Percentiles rank a stretch among this genome's conserved stretches.
phyloP scores from a whole-genome alignment of 2,888 invertebrate genomes.

The Apotomis capreana region DNA sequence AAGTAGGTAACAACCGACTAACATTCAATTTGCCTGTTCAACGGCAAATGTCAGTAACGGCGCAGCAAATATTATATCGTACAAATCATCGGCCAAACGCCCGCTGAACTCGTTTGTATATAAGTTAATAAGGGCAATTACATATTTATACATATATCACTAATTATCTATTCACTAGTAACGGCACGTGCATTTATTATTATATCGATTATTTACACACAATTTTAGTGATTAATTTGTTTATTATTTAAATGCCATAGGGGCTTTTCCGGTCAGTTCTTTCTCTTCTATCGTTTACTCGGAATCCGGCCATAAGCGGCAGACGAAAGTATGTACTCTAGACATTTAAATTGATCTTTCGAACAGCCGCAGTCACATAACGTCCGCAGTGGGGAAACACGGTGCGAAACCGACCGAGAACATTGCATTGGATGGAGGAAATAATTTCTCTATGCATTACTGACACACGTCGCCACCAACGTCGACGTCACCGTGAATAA shows the following conservation, averaged over 20 bases:
- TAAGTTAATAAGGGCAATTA: constrained; percentile 18
- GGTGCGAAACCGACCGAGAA: constrained; percentile 25
- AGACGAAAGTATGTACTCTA: constrained; percentile 5
- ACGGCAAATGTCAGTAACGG: constrained; percentile 37
- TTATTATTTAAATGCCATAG: constrained; percentile 1
- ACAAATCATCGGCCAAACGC: constrained; percentile 15
- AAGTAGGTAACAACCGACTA: constrained; percentile 25
- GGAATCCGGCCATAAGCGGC: neutral
- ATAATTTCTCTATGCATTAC: constrained; percentile 30
- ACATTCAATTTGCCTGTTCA: constrained; percentile 41
- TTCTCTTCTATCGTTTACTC: neutral
- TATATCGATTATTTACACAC: constrained; percentile 25
- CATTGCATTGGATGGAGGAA: constrained; percentile 29
- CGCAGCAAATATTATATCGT: constrained; percentile 27
- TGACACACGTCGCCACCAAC: constrained; percentile 21
- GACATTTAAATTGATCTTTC: constrained; percentile 31
- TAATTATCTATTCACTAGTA: constrained; percentile 26
- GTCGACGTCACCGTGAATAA: constrained; percentile 8
- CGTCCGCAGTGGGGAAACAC: constrained; percentile 35
- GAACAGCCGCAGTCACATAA: constrained; percentile 33
- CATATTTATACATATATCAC: constrained; percentile 15
- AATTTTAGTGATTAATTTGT: constrained; percentile 4
- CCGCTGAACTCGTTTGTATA: constrained; percentile 22
- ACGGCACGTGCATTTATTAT: constrained; percentile 30
- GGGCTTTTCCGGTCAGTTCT: constrained; percentile 2